Evolutionary conservation across 2,113 vertebrate genomes (phyloP), one percentile per base, ranked within the genome.

Genomic region (Triplophysa tibetana): DNA sequence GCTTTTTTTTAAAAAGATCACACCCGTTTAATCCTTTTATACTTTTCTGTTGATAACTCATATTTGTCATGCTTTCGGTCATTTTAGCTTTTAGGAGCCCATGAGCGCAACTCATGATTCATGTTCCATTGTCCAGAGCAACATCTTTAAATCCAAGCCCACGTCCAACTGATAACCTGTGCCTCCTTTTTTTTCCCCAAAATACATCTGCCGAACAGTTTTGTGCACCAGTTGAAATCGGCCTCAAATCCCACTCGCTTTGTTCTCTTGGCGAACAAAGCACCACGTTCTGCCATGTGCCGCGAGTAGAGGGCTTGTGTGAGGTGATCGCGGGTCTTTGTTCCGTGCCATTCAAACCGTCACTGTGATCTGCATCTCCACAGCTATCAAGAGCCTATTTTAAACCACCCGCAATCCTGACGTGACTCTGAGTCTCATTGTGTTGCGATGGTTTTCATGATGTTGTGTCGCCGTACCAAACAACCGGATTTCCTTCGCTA

Each of bases 321-420:
- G 54, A 58, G 54, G 19, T 58, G 54, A 9, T n/a, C 8, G 2
- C 69, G n/a, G 10, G n/a, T 29, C 19, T 58, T 58, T 72, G 52
- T 72, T 72, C 24, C 5, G 48, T 54, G 50, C 69, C 69, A 70
- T 72, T 72, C 50, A 72, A 21, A 9, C 52, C 52, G n/a, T 72
- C 19, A 2, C 69, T 72, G 50, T 72, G 69, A 72, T 72, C 50
- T 56, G 26, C 50, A 33, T 72, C 69, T 72, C 26, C 50, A 72
- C 69, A 72, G 69, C 11, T 13, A 3, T 38, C 13, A 6, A 38
- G 4, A 14, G 50, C 56, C 75, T 24, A 67, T 78, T 76, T 76
- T 41, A 77, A 38, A 41, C n/a, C 63, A 26, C 65, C 64, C 38
- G 3, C 50, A 9, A 29, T 23, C 50, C 21, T 1, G n/a, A 68